Evolutionary conservation across 2,888 invertebrate species (phyloP).

Genomic region (Cenopis cana): DNA sequence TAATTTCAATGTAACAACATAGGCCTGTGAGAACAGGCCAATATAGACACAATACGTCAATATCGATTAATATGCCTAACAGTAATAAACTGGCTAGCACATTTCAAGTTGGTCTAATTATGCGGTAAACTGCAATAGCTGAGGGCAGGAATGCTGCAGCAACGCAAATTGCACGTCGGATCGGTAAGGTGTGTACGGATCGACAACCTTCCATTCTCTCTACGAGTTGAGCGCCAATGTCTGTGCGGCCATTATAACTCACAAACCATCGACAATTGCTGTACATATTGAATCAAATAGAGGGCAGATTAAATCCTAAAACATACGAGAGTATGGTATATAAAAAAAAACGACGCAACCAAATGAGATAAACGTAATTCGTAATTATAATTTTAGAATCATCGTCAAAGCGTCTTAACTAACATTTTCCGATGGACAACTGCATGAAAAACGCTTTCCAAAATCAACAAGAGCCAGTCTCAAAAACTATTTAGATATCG

Average conservation of each 20-base stretch:
- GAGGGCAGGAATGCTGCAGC: slow-evolving; percentile 69
- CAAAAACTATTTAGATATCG: slow-evolving; percentile 64
- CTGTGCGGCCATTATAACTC: slow-evolving; percentile 73
- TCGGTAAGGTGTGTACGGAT: slow-evolving; percentile 69
- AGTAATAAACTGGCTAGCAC: slow-evolving; percentile 45
- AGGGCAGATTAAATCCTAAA: slow-evolving; percentile 42
- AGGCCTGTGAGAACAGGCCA: background rate
- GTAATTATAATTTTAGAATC: slow-evolving; percentile 53
- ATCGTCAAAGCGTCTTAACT: slow-evolving; percentile 54
- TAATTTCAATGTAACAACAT: slow-evolving; percentile 15
- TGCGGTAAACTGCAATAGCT: slow-evolving; percentile 60
- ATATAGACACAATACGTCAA: slow-evolving; percentile 29
- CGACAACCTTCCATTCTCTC: slow-evolving; percentile 79
- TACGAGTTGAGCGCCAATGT: slow-evolving; percentile 70
- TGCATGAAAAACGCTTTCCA: slow-evolving; percentile 57
- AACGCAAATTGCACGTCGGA: slow-evolving; percentile 68
- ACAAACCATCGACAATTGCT: slow-evolving; percentile 43
- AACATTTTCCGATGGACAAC: slow-evolving; percentile 59
- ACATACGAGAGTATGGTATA: slow-evolving; percentile 56
- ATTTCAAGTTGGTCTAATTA: slow-evolving; percentile 61
- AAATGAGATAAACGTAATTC: slow-evolving; percentile 56
- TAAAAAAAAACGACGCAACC: slow-evolving; percentile 57
- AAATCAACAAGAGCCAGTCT: slow-evolving; percentile 66
- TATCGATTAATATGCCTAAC: slow-evolving; percentile 38
- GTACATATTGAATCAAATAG: slow-evolving; percentile 11